These are phyloP conservation scores for Pristionchus arcanus DNA, from an alignment of 2,888 invertebrate species.

Conservation along the genomic window DNA sequence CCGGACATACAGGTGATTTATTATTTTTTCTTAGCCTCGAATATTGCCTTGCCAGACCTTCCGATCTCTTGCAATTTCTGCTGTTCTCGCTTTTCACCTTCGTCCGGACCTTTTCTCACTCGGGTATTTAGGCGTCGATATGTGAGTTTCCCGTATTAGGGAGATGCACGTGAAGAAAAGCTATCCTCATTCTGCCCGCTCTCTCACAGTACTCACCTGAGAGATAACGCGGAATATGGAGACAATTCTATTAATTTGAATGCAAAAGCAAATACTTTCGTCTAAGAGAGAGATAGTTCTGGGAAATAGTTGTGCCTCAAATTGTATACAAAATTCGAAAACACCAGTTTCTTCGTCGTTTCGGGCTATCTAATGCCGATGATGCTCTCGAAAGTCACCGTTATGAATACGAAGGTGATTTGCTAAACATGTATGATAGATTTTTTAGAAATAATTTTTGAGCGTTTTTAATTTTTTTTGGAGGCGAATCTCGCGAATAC, in stretches of 20 bases:
- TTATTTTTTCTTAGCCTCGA: not conserved
- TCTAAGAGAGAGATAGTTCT: too few relatives aligned
- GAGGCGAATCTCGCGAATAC: not conserved
- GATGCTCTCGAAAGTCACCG: not conserved
- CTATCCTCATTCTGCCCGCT: too few relatives aligned
- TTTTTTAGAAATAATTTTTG: not conserved
- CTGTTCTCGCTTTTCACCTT: conserved; percentile 14
- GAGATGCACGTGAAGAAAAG: too few relatives aligned
- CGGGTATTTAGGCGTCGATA: conserved; percentile 18
- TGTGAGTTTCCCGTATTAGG: not conserved
- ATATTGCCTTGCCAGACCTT: not conserved
- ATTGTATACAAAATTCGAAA: not conserved
- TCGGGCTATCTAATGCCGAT: conserved; percentile 8
- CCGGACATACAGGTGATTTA: not conserved
- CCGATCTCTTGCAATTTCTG: conserved; percentile 9
- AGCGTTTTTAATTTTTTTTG: not conserved
- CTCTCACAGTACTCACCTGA: too few relatives aligned
- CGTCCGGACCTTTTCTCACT: not conserved
- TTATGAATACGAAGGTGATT: not conserved
- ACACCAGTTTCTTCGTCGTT: conserved; percentile 29
- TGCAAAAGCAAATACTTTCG: too few relatives aligned
- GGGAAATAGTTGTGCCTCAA: not conserved
- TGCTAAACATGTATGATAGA: not conserved
- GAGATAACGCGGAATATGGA: too few relatives aligned
- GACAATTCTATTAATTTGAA: too few relatives aligned